Evolutionary conservation across 2,888 invertebrate species (phyloP).

Genomic region (Pristionchus japonicus): DNA sequence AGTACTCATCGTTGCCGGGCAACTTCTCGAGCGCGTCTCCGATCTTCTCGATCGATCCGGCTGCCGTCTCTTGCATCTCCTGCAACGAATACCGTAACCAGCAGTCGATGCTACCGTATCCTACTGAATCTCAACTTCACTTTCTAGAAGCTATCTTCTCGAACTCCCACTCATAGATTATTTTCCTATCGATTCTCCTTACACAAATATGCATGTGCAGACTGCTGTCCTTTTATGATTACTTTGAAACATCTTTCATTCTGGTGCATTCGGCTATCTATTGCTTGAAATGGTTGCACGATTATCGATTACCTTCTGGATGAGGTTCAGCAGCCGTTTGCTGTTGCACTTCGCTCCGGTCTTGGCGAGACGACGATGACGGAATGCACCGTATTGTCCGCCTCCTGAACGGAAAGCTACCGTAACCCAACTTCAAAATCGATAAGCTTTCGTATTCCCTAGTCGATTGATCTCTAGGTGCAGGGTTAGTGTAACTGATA

Average conservation of each 20-base stretch:
- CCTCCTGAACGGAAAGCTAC: slow-evolving; percentile 9
- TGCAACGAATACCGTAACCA: not conserved
- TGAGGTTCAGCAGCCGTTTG: slow-evolving; percentile 41
- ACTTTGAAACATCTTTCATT: too few relatives aligned
- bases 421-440: not conserved
- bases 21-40: slow-evolving; percentile 45
- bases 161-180: too few relatives aligned
- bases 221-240: too few relatives aligned
- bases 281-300: too few relatives aligned
- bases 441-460: not conserved
- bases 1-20: slow-evolving; percentile 45
- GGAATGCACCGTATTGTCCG: slow-evolving; percentile 41
- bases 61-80: slow-evolving; percentile 30
- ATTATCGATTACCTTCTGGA: slow-evolving; percentile 37
- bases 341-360: slow-evolving; percentile 47
- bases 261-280: too few relatives aligned
- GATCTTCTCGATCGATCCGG: slow-evolving; percentile 28
- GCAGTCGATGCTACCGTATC: too few relatives aligned
- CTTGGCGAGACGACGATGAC: slow-evolving; percentile 44
- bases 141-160: too few relatives aligned
- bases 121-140: too few relatives aligned
- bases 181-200: too few relatives aligned
- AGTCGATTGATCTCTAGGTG: not conserved
- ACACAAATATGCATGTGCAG: too few relatives aligned
- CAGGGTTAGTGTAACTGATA: not conserved